Base-by-base conservation (phyloP, 2,888 invertebrate genomes). In the Drosophila anomalata region DNA sequence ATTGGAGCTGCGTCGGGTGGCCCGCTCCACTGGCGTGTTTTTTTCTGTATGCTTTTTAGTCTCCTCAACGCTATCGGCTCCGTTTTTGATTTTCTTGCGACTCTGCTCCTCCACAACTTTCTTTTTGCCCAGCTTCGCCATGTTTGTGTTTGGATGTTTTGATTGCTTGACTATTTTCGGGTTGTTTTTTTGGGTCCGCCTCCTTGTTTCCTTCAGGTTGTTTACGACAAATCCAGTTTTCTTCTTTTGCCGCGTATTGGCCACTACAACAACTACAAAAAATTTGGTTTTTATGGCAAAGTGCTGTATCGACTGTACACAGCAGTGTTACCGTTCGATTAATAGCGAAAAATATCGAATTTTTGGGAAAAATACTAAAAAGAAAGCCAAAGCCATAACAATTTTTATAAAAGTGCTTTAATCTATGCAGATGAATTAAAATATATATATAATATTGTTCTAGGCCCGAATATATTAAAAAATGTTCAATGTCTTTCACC, bases 101-200 rank as follows among this genome's bases (percentile, higher is more conserved):
- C 81, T 80, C 26, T 84, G 66, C 41, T 74, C 86, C 61, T 90
- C 89, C 20, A 85, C 79, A 39, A 87, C 74, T 76, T 90, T 91
- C 55, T 87, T 90, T 70, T 91, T 91, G 47, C 90, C 89, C 29
- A 89, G 75, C 63, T 90, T 88, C 12, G 86, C 91, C 90, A 90
- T 90, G 39, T 41, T 72, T 12, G 2, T 11, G 9, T 33, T 11
- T 24, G 2, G 11, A 9, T 17, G 42, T 12, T 12, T 8, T n/a
- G 14, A 36, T 36, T 36, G 7, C 36, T 12, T 12, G 22, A 46
- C 41, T 41, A 11, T 41, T 53, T 12, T 8, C 7, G 11, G 36
- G 12, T 44, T 44, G 12, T 7, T 33, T 5, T 33, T 20, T 11
- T 11, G 5, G 50, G 9, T 20, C 20, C 12, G 20, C 12, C 24